Conservation (phyloP, 2,797 vertebrate genomes). For the Xenentodon cancila region DNA sequence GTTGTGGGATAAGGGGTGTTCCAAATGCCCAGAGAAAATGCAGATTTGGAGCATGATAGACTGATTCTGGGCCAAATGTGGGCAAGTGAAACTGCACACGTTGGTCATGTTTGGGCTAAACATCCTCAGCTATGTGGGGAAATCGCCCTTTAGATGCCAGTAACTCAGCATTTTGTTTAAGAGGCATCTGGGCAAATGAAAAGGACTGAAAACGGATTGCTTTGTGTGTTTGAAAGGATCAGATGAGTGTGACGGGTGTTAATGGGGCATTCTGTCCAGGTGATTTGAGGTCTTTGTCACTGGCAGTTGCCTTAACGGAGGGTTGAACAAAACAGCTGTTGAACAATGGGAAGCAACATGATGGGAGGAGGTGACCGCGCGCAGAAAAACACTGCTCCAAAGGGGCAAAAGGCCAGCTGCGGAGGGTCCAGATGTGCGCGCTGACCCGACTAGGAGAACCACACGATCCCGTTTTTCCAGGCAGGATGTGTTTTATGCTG, state of each 20-base stretch:
- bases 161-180: neutral
- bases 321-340: constrained; percentile 26
- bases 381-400: constrained; percentile 27
- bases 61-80: too few species aligned
- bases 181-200: neutral
- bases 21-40: neutral
- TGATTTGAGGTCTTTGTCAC: constrained; percentile 32
- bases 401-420: constrained; percentile 61
- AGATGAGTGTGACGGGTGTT: constrained; percentile 23
- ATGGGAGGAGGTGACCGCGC: constrained; percentile 15
- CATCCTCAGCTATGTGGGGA: too few species aligned
- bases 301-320: constrained; percentile 26
- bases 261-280: constrained; percentile 39
- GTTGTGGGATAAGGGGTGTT: neutral
- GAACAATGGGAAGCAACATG: constrained; percentile 41
- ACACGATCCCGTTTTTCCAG: neutral
- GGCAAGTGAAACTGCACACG: neutral
- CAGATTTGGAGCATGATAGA: neutral
- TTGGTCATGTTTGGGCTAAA: neutral
- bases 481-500: constrained; percentile 47
- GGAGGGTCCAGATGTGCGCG: constrained; percentile 51
- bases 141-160: neutral
- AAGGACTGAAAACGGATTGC: neutral
- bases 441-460: constrained; percentile 11
- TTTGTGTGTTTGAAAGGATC: constrained; percentile 19